These are phyloP conservation scores for Melitaea cinxia DNA, from an alignment of 1,140 invertebrate species.

Conservation along the genomic window DNA sequence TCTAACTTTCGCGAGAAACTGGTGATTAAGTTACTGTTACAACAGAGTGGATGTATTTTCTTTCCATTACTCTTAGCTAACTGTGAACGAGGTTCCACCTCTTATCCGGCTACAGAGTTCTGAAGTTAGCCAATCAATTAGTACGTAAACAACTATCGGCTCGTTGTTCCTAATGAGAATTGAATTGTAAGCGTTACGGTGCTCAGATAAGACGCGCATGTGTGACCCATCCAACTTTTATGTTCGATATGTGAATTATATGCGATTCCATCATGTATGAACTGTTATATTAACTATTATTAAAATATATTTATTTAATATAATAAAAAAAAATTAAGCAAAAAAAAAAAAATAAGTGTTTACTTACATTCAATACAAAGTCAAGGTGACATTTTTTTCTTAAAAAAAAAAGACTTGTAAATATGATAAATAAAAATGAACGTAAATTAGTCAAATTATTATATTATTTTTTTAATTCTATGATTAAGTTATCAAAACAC, in stretches of 20 bases:
- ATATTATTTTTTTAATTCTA: too few relatives aligned
- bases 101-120: slow-evolving; percentile 17
- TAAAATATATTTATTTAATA: too few relatives aligned
- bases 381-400: too few relatives aligned
- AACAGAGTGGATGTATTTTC: slow-evolving; percentile 10
- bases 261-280: neutral
- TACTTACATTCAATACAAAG: too few relatives aligned
- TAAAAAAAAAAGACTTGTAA: too few relatives aligned
- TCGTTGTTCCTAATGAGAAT: neutral
- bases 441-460: too few relatives aligned
- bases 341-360: too few relatives aligned
- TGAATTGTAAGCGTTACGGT: neutral
- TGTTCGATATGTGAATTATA: neutral
- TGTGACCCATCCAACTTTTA: neutral
- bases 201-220: neutral
- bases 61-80: slow-evolving; percentile 17
- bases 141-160: slow-evolving; percentile 7
- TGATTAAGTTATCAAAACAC: too few relatives aligned
- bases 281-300: neutral
- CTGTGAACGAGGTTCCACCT: slow-evolving; percentile 15
- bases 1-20: slow-evolving; percentile 3
- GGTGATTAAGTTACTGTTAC: slow-evolving; percentile 11
- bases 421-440: too few relatives aligned
- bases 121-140: slow-evolving; percentile 16
- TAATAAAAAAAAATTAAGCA: too few relatives aligned